These are phyloP conservation scores for Caenorhabditis sp. DNA, from an alignment of 2,888 invertebrate species.

Conservation along the genomic window DNA sequence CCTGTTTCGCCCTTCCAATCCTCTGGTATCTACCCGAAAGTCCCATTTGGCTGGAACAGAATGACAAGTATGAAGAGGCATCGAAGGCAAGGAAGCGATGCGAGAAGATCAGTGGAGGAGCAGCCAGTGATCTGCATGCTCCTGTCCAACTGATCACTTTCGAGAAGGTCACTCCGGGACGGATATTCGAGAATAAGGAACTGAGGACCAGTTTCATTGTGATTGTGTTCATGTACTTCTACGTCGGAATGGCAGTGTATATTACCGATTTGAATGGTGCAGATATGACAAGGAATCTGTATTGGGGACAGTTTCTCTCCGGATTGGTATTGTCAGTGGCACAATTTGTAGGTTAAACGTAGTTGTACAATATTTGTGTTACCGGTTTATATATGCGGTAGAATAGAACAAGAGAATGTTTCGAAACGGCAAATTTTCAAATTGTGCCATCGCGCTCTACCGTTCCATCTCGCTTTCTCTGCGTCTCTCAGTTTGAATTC, in stretches of 20 bases:
- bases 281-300: slow-evolving; percentile 61
- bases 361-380: no score
- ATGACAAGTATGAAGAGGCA: slow-evolving; percentile 31
- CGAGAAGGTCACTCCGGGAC: slow-evolving; percentile 29
- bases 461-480: no score
- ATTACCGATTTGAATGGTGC: slow-evolving; percentile 63
- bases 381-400: no score
- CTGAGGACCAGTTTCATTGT: slow-evolving; percentile 36
- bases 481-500: no score
- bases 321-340: slow-evolving; percentile 48
- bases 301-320: slow-evolving; percentile 55
- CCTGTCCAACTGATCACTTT: slow-evolving; percentile 12
- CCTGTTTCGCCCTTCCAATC: slow-evolving; percentile 44
- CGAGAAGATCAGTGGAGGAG: slow-evolving; percentile 12
- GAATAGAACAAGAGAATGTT: no score
- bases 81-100: slow-evolving; percentile 32
- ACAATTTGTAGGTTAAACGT: slow-evolving; percentile 47
- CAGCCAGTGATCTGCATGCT: slow-evolving; percentile 3
- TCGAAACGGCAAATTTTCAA: no score
- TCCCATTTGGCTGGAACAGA: slow-evolving; percentile 61
- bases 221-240: slow-evolving; percentile 56
- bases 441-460: no score
- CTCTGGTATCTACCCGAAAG: slow-evolving; percentile 54
- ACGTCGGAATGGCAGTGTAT: slow-evolving; percentile 56
- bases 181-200: slow-evolving; percentile 17